Base-by-base conservation (phyloP, 2,113 vertebrate species). In the Pangasianodon hypophthalmus region DNA sequence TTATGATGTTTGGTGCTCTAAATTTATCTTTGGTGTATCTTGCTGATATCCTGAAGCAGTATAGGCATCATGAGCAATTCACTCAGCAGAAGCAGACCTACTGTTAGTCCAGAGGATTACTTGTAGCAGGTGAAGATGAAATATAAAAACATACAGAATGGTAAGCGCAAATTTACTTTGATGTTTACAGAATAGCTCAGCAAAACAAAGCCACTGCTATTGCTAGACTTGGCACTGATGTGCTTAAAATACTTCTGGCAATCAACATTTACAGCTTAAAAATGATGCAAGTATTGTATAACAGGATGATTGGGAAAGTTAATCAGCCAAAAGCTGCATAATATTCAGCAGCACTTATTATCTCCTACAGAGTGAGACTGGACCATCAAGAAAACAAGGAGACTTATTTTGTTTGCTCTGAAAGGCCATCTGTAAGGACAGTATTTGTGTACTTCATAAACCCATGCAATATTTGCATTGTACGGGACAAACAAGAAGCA, bases 191-290 rank as follows among this genome's bases (percentile, higher is more conserved):
- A 46, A 50, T 26, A 73, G 32, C 13, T n/a, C 13, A 71, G 11
- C 0, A 79, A 79, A 50, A 80, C 37, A 44, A 44, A 21, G 21
- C 18, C 73, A 77, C 11, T 13, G 24, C 24, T 80, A 0, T 13
- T 29, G 44, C 9, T 46, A 80, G 46, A 80, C 77, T 80, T 48
- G 29, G 79, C 11, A 52, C 14, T 52, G 14, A 19, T 73, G 69
- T 1, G 16, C 14, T 16, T 44, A 26, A 26, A 44, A 9, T 24
- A 48, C 10, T 29, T 79, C 46, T 48, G 75, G 46, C 46, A 79
- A 79, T 79, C 46, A 79, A 81, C 29, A 81, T 81, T 16, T 81
- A 54, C 79, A 81, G 48, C 79, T 32, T 52, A 29, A 52, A 80
- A 80, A 50, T n/a, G 24, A 50, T 13, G 77, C 46, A 50, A 80